A percentile compares a stretch with the other conserved stretches of the same genome.
Evolutionary conservation across 1,140 invertebrate species (phyloP).

Genomic region (Drosophila virilis): DNA sequence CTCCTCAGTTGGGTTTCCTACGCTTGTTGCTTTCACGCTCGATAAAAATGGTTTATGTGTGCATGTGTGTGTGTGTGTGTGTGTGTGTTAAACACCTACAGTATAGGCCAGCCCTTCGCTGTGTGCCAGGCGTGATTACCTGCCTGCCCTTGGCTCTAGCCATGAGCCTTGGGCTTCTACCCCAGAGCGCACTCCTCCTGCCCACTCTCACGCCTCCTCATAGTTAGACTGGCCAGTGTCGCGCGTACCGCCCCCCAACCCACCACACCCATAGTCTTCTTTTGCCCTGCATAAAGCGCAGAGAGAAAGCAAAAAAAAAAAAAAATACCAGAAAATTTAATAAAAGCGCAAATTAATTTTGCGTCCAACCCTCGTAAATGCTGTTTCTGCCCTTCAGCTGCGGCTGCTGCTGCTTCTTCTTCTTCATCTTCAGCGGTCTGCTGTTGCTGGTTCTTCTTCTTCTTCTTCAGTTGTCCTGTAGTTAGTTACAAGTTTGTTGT

Average conservation of each 20-base stretch:
- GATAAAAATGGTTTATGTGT: constrained; percentile 70
- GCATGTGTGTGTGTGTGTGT: constrained; percentile 25
- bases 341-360: constrained; percentile 82
- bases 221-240: constrained; percentile 1
- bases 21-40: constrained; percentile 73
- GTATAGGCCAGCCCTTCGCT: constrained; percentile 2
- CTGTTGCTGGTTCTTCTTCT: constrained; percentile 1
- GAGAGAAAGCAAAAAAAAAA: constrained; percentile 22
- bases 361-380: constrained; percentile 69
- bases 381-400: constrained; percentile 23
- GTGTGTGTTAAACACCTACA: constrained; percentile 11
- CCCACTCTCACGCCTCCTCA: background rate
- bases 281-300: too few species aligned
- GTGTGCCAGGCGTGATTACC: constrained; percentile 63
- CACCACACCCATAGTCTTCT: background rate
- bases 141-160: constrained; percentile 29
- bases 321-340: constrained; percentile 67
- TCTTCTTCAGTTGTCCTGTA: constrained; percentile 44
- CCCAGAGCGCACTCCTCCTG: background rate
- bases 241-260: background rate
- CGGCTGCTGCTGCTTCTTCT: background rate
- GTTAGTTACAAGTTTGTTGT: constrained; percentile 74
- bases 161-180: background rate
- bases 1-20: constrained; percentile 11
- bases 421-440: constrained; percentile 2